Evolutionary conservation across 2,113 vertebrate species (phyloP).

Genomic region (Xenopus laevis): DNA sequence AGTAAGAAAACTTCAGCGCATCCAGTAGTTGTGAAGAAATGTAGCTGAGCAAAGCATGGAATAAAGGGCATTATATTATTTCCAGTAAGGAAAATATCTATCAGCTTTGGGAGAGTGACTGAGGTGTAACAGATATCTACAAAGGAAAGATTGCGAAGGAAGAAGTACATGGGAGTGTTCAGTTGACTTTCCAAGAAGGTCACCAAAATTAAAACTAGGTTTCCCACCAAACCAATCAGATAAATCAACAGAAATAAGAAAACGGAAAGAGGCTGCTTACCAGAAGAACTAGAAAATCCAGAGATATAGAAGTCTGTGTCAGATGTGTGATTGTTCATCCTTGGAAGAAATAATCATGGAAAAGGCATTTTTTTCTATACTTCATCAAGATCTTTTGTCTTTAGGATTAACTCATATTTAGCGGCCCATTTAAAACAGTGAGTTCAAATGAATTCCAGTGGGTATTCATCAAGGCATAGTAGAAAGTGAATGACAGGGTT

Average conservation of each 20-base stretch:
- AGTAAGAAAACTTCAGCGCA: conserved; percentile 46
- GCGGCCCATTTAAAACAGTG: too few species aligned
- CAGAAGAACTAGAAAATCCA: conserved; percentile 1
- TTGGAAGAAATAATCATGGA: too few species aligned
- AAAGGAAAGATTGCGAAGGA: conserved; percentile 19
- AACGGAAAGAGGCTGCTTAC: neutral
- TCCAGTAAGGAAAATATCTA: conserved; percentile 12
- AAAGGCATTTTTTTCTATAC: too few species aligned
- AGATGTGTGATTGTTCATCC: conserved; percentile 9
- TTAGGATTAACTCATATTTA: too few species aligned
- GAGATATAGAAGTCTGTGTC: conserved; percentile 2
- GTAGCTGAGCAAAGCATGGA: conserved; percentile 44
- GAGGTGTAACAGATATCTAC: conserved; percentile 19
- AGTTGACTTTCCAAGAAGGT: neutral
- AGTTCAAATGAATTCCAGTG: too few species aligned
- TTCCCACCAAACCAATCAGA: conserved; percentile 11
- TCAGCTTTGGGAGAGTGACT: conserved; percentile 22
- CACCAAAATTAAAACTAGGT: conserved; percentile 7
- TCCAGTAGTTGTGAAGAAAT: conserved; percentile 45
- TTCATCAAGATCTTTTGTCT: too few species aligned
- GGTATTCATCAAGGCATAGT: too few species aligned
- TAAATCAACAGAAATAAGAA: conserved; percentile 1
- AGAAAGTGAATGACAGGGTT: too few species aligned
- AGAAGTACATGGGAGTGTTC: conserved; percentile 28
- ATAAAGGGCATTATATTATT: conserved; percentile 20